Base-by-base conservation (phyloP, 2,888 invertebrate genomes). In the Conops quadrifasciatus region DNA sequence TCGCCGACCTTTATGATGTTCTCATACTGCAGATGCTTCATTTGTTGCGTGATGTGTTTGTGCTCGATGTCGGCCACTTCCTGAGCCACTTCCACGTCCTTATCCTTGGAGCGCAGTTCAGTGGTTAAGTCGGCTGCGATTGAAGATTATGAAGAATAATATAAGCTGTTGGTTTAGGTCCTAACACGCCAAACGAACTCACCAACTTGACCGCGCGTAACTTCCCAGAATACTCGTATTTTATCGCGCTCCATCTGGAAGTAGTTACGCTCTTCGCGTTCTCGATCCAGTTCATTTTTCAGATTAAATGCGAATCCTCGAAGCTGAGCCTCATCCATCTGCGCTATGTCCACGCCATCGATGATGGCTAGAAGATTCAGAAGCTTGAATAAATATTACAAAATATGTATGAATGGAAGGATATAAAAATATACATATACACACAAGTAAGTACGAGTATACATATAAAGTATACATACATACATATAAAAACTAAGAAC, bases 171-270 rank as follows among this genome's bases (percentile, higher is more conserved):
- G 56, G 19, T n/a, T 70, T 47, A 70, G 56, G 63, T 70, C 26
- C 36, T 36, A 47, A n/a, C n/a, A n/a, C n/a, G 16, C 7, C 11
- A 2, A 28, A 59, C 30, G 30, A 26, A 76, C 78, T 96, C 94
- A 80, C 96, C 95, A 56, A 97, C 87, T 82, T 97, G 95, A 78
- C 93, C 91, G 76, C 94, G 90, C 0, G 96, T 94, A 69, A 97
- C 96, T 86, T 97, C 97, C 97, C 97, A 98, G 84, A 96, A 97
- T 3, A 95, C 95, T 77, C 95, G 90, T 19, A 97, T 89, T 87
- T 97, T 97, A 84, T 97, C 97, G 77, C 97, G 89, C 87, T 98
- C 98, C 79, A 97, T 85, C 86, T 97, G 97, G 80, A 96, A 97
- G 84, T 93, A 97, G 85, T 97, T 97, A 69, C 98, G 88, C 85